Evolutionary conservation across 2,113 vertebrate species (phyloP).

Genomic region (Menura novaehollandiae): DNA sequence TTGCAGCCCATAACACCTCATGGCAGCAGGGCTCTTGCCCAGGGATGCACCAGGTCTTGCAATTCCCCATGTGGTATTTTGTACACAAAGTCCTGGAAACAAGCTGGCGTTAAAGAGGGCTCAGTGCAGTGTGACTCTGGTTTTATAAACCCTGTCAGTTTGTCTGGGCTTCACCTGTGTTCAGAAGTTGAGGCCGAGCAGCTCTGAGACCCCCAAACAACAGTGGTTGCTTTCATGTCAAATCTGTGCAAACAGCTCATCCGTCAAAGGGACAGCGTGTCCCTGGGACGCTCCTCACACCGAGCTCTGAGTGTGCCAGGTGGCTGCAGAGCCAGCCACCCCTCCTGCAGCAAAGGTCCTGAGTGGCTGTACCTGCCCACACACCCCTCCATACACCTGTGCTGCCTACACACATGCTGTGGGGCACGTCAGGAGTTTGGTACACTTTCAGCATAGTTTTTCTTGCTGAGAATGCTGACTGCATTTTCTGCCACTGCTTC

Average conservation of each 20-base stretch:
- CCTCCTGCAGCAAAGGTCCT: background rate
- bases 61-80: background rate
- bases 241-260: background rate
- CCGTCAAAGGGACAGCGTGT: background rate
- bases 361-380: fast-evolving
- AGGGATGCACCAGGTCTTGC: fast-evolving
- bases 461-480: background rate
- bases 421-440: background rate
- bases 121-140: fast-evolving
- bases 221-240: background rate
- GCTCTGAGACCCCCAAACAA: background rate
- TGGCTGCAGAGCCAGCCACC: fast-evolving
- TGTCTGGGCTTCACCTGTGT: background rate
- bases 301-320: background rate
- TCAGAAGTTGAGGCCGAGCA: background rate
- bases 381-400: background rate
- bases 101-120: no score
- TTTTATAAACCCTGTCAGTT: background rate
- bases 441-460: background rate
- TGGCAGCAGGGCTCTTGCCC: background rate
- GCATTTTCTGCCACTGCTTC: background rate
- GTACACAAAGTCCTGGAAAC: background rate
- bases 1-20: fast-evolving
- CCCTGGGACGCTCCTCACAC: background rate
- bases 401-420: fast-evolving